These are phyloP conservation scores for Monarcha castaneiventris DNA, from an alignment of 2,113 vertebrate genomes.

Conservation along the genomic window DNA sequence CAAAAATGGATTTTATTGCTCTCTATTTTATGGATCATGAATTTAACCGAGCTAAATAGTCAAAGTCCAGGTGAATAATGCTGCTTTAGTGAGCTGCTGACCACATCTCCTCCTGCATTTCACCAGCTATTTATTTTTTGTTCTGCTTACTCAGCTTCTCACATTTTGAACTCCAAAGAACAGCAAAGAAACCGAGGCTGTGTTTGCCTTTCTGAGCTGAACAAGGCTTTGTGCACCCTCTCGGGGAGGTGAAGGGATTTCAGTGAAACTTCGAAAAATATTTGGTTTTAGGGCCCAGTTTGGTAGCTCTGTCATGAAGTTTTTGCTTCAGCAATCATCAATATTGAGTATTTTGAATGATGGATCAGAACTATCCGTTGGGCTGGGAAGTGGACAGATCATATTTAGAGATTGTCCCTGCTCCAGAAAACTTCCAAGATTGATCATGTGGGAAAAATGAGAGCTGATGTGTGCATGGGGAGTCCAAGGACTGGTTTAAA, in stretches of 20 bases:
- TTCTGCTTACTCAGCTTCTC: slow-evolving; percentile 51
- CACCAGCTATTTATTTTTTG: not conserved
- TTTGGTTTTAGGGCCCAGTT: not conserved
- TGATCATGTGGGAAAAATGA: not conserved
- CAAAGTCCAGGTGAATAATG: slow-evolving; percentile 47
- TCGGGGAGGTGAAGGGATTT: not conserved
- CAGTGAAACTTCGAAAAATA: not conserved
- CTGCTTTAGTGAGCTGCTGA: slow-evolving; percentile 33
- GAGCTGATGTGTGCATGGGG: not conserved
- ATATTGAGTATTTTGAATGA: not conserved
- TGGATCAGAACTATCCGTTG: not conserved
- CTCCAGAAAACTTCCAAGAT: not conserved
- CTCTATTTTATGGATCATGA: slow-evolving; percentile 63
- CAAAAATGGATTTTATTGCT: slow-evolving; percentile 52
- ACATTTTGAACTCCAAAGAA: not conserved
- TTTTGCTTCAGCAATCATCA: not conserved
- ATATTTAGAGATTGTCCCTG: not conserved
- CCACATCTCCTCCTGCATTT: slow-evolving; percentile 30
- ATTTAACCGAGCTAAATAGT: slow-evolving; percentile 63
- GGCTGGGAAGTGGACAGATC: not conserved
- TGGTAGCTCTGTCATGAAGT: not conserved
- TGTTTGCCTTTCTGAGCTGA: not conserved
- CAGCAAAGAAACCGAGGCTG: not conserved
- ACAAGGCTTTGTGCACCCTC: not conserved
- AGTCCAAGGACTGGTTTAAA: not conserved